These are phyloP conservation scores for Asbolus verrucosus DNA, from an alignment of 1,140 invertebrate species.

Conservation along the genomic window DNA sequence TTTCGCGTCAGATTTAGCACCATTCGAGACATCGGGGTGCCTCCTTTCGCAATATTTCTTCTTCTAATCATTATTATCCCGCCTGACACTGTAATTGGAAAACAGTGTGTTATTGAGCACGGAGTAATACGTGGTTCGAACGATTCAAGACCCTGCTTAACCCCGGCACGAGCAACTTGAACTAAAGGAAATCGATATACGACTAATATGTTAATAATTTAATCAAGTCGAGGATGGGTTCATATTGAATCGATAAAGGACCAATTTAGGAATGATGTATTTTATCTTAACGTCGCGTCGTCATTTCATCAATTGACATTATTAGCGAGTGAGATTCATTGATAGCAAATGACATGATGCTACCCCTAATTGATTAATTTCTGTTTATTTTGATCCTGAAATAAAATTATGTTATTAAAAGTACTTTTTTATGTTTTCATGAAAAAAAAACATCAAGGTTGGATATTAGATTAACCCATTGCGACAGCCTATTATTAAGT, in stretches of 20 bases:
- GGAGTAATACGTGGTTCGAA: not conserved
- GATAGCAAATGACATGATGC: constrained; percentile 8
- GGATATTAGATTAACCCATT: too few relatives aligned
- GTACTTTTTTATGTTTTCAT: too few relatives aligned
- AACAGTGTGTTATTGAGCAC: not conserved
- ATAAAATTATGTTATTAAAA: too few relatives aligned
- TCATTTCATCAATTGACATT: constrained; percentile 27
- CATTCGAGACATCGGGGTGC: too few relatives aligned
- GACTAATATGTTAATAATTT: constrained; percentile 39
- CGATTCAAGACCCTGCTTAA: not conserved
- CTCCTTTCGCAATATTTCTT: too few relatives aligned
- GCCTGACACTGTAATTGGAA: too few relatives aligned
- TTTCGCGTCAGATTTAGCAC: constrained; percentile 25
- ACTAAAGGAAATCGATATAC: constrained; percentile 9
- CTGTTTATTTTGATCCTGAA: not conserved
- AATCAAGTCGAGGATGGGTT: constrained; percentile 15
- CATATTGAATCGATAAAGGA: constrained; percentile 12
- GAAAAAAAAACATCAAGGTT: too few relatives aligned
- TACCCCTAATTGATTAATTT: constrained; percentile 10
- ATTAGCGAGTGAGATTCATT: constrained; percentile 2
- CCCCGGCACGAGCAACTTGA: not conserved
- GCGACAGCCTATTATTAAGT: too few relatives aligned
- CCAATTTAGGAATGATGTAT: constrained; percentile 23
- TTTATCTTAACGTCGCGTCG: constrained; percentile 20
- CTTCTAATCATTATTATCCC: too few relatives aligned